Evolutionary conservation across 2,888 invertebrate species (phyloP).

Genomic region (Eristalis arbustorum): DNA sequence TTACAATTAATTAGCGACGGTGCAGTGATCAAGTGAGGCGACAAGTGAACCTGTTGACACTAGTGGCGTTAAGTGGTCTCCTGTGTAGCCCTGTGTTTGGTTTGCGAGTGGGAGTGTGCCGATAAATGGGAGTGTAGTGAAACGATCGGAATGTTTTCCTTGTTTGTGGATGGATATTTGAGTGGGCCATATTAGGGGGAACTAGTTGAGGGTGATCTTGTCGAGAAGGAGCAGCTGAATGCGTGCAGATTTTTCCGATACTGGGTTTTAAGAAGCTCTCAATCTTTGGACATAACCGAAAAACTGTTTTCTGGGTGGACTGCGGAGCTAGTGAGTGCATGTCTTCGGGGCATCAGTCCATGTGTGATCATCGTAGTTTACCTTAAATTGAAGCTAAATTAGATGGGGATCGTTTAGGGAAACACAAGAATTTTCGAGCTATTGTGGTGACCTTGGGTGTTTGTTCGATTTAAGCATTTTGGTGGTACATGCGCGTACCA

Average conservation of each 20-base stretch:
- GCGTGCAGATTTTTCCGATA: not conserved
- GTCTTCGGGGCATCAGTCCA: too few species aligned
- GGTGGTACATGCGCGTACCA: too few species aligned
- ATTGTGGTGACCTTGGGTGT: too few species aligned
- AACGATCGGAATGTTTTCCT: not conserved
- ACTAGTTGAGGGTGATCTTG: not conserved
- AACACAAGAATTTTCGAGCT: too few species aligned
- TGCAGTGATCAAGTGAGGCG: conserved; percentile 10
- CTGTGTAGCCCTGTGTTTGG: not conserved
- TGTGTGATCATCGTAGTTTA: too few species aligned
- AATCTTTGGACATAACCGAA: too few species aligned
- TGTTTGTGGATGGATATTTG: not conserved
- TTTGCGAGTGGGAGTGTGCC: not conserved
- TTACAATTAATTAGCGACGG: conserved; percentile 31
- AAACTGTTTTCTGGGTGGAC: too few species aligned
- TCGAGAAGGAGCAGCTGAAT: not conserved
- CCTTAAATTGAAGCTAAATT: too few species aligned
- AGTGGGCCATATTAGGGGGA: not conserved
- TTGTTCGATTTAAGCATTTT: too few species aligned
- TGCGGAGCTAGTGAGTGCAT: too few species aligned
- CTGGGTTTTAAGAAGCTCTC: not conserved
- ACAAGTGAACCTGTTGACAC: not conserved
- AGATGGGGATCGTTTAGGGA: too few species aligned
- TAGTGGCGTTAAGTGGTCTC: not conserved
- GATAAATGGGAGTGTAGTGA: not conserved